Evolutionary conservation across 2,888 invertebrate species (phyloP).

Genomic region (Ormia ochracea): DNA sequence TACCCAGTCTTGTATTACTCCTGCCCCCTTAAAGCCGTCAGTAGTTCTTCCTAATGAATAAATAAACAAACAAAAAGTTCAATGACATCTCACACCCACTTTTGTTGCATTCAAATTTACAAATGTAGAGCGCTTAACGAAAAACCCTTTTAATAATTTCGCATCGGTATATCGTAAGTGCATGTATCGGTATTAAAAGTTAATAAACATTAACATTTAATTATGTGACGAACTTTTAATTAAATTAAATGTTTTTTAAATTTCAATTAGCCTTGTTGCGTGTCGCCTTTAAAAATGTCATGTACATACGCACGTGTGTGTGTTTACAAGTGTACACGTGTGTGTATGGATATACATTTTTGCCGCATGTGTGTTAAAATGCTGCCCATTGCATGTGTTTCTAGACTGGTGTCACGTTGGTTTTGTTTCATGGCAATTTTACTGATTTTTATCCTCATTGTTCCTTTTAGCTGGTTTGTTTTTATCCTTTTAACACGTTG

Average conservation of each 20-base stretch:
- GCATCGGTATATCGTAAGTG: background rate
- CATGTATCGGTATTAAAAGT: conserved; percentile 48
- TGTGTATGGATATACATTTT: background rate
- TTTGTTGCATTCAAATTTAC: too few species aligned
- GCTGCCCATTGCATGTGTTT: background rate
- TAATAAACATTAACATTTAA: conserved; percentile 62
- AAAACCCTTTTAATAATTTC: background rate
- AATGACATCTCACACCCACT: too few species aligned
- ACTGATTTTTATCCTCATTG: conserved; percentile 23
- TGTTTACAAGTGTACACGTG: conserved; percentile 6
- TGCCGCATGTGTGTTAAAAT: background rate
- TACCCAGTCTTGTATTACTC: too few species aligned
- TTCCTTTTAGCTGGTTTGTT: conserved; percentile 9
- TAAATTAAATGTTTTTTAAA: conserved; percentile 62
- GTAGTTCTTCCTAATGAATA: too few species aligned
- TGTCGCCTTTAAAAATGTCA: conserved; percentile 23
- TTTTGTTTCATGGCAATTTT: conserved; percentile 35
- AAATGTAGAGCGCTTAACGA: background rate
- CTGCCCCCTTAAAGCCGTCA: too few species aligned
- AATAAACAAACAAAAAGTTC: too few species aligned
- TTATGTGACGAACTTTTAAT: conserved; percentile 63
- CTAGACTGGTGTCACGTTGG: background rate
- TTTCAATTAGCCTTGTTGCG: conserved; percentile 62
- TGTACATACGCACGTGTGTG: background rate
- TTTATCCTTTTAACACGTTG: background rate